These are phyloP conservation scores for Eremophila alpestris DNA, from an alignment of 2,797 vertebrate genomes.

Conservation along the genomic window DNA sequence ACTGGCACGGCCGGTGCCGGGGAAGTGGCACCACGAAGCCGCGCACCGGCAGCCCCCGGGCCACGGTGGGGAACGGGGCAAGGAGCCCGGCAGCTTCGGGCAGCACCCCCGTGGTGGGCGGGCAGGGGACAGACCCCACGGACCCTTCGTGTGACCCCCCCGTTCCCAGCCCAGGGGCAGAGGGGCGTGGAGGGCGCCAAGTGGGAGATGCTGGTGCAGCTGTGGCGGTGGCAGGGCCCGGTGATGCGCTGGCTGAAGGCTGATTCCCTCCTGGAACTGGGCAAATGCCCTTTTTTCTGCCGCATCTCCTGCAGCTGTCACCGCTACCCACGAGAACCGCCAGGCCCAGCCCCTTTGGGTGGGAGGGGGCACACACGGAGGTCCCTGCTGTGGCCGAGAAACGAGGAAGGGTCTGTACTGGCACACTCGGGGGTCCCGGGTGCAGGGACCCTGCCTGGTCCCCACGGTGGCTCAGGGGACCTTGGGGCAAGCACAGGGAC, in stretches of 20 bases:
- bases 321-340: fast-evolving
- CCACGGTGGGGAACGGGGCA: not conserved
- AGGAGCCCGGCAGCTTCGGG: not conserved
- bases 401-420: not conserved
- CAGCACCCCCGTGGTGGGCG: fast-evolving
- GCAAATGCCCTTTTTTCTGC: not conserved
- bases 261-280: not conserved
- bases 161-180: not conserved
- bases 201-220: not conserved
- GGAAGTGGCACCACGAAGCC: fast-evolving
- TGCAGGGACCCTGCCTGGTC: fast-evolving
- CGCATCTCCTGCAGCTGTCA: fast-evolving
- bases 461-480: fast-evolving
- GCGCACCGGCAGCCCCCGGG: not conserved
- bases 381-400: fast-evolving
- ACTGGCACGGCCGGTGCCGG: fast-evolving
- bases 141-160: fast-evolving
- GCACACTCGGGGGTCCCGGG: not conserved
- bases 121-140: not conserved
- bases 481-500: not conserved
- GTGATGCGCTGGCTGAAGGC: not conserved
- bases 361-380: fast-evolving
- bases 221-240: not conserved
- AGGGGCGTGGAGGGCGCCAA: fast-evolving
- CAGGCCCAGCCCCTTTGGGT: not conserved